phyloP scores from a whole-genome alignment of 1,140 invertebrate genomes.

The Drosophila nasuta region DNA sequence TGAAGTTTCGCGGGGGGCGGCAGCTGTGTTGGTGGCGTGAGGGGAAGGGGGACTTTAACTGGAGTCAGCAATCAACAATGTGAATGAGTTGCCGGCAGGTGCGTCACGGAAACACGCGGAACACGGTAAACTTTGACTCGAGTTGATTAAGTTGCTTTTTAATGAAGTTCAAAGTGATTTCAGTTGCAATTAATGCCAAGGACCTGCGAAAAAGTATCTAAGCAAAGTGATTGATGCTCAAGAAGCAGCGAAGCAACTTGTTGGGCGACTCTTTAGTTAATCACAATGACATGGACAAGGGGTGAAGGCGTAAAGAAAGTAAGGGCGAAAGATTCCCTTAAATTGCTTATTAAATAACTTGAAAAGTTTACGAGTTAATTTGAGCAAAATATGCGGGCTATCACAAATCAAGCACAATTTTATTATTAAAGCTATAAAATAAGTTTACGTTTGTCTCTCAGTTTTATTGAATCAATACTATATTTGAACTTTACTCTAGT shows the following conservation, averaged over 20 bases:
- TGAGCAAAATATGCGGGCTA: too few relatives aligned
- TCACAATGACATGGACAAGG: background rate
- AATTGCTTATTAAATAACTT: too few relatives aligned
- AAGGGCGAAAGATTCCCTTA: too few relatives aligned
- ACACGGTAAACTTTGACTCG: conserved; percentile 63
- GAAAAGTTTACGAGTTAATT: too few relatives aligned
- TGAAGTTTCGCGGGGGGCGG: background rate
- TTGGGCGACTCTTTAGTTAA: background rate
- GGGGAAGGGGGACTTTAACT: too few relatives aligned
- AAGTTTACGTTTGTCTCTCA: too few relatives aligned
- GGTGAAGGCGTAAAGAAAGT: background rate
- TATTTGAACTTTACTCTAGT: too few relatives aligned
- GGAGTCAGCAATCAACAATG: background rate
- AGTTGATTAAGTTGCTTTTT: conserved; percentile 81
- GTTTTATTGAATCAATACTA: too few relatives aligned
- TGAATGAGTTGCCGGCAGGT: background rate
- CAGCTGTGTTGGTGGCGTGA: too few relatives aligned
- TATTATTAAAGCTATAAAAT: too few relatives aligned
- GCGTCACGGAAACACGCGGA: background rate
- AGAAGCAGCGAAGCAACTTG: background rate
- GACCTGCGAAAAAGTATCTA: background rate
- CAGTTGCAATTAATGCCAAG: conserved; percentile 70
- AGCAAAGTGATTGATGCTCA: conserved; percentile 8
- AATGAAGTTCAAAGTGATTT: conserved; percentile 83
- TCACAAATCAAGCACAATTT: too few relatives aligned